phyloP scores from a whole-genome alignment of 2,888 invertebrate species.

The Platypus cylindrus region DNA sequence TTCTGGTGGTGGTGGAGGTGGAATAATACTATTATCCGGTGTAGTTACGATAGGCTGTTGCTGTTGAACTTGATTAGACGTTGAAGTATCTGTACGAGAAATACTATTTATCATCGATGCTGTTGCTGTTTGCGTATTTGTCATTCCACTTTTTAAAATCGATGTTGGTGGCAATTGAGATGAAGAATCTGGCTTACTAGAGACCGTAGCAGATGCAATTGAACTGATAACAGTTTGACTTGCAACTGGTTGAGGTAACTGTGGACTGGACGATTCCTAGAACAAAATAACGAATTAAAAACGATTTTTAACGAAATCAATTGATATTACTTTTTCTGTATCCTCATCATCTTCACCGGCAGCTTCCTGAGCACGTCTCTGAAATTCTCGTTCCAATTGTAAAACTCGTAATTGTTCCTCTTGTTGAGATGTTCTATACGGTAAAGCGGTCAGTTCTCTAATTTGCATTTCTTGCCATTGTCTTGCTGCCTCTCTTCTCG shows the following conservation, averaged over 20 bases:
- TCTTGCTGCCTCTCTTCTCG: slow-evolving; percentile 60
- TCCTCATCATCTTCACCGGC: slow-evolving; percentile 59
- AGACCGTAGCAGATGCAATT: slow-evolving; percentile 27
- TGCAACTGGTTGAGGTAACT: slow-evolving; percentile 30
- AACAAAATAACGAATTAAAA: slow-evolving; percentile 15
- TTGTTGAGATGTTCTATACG: slow-evolving; percentile 62
- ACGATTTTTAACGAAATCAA: too few species aligned
- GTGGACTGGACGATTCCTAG: slow-evolving; percentile 30
- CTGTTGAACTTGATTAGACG: slow-evolving; percentile 35
- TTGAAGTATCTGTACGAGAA: too few species aligned
- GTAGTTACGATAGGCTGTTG: slow-evolving; percentile 16
- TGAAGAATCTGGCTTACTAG: slow-evolving; percentile 26
- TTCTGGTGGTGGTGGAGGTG: slow-evolving; percentile 74
- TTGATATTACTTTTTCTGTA: slow-evolving; percentile 41
- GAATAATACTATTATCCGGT: too few species aligned
- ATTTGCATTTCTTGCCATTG: slow-evolving; percentile 82
- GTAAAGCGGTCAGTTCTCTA: slow-evolving; percentile 56
- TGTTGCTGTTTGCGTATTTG: slow-evolving; percentile 28
- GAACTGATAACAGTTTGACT: slow-evolving; percentile 31
- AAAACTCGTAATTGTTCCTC: slow-evolving; percentile 81
- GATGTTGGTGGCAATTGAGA: slow-evolving; percentile 28
- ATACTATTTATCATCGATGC: too few species aligned
- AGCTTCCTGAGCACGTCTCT: slow-evolving; percentile 73
- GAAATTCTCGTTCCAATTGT: slow-evolving; percentile 87
- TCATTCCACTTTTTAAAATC: slow-evolving; percentile 32